phyloP scores from a whole-genome alignment of 2,113 vertebrate species.

The Calidris pygmaea region DNA sequence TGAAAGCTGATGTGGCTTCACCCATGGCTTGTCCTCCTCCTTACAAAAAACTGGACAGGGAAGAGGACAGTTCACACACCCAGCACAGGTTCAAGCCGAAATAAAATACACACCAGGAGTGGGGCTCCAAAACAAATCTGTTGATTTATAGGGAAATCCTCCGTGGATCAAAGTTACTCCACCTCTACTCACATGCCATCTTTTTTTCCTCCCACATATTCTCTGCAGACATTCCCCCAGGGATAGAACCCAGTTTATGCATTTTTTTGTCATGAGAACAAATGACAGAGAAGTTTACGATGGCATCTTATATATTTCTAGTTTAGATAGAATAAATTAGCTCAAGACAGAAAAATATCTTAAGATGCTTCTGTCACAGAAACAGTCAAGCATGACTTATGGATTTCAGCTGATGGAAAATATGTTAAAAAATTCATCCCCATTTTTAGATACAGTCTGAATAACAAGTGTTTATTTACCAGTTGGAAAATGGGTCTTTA shows the following conservation, averaged over 20 bases:
- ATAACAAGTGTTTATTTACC: constrained; percentile 32
- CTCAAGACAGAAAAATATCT: constrained; percentile 24
- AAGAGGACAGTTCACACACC: fast-evolving
- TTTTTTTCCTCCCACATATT: neutral
- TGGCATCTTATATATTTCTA: neutral
- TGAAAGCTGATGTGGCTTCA: neutral
- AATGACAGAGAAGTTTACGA: constrained; percentile 7
- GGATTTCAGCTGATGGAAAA: constrained; percentile 43
- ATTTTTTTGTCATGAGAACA: neutral
- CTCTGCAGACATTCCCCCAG: neutral
- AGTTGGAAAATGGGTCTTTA: neutral
- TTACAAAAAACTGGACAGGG: neutral
- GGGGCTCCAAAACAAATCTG: neutral
- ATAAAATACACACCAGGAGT: neutral
- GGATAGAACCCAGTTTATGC: neutral
- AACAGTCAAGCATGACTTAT: constrained; percentile 44
- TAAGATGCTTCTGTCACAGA: constrained; percentile 43
- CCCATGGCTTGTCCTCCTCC: neutral
- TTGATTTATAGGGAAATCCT: neutral
- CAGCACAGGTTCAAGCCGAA: neutral
- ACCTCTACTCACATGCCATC: neutral
- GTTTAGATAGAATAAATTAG: constrained; percentile 43
- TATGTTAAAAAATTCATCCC: constrained; percentile 6
- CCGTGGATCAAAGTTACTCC: neutral
- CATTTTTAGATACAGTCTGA: neutral